Percentiles rank a stretch among this genome's conserved stretches.
These are phyloP conservation scores for Conus ventricosus DNA, from an alignment of 1,140 invertebrate species.

Conservation along the genomic window DNA sequence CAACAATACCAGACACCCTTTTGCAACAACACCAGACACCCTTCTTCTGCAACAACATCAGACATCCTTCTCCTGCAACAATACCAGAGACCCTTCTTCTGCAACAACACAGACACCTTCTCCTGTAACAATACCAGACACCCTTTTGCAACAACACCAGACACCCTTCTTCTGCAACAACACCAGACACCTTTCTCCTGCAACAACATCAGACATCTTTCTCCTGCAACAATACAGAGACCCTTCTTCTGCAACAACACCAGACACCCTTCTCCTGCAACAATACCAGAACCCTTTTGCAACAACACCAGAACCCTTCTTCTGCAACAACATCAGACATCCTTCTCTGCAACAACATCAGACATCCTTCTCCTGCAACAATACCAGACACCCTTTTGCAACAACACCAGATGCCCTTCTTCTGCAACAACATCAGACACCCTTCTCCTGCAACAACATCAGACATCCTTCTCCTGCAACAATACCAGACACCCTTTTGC, in stretches of 20 bases:
- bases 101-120: too few relatives aligned
- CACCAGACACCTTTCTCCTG: too few relatives aligned
- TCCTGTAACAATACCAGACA: too few relatives aligned
- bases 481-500: too few relatives aligned
- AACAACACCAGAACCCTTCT: not conserved
- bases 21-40: not conserved
- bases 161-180: not conserved
- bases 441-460: constrained; percentile 19
- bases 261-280: not conserved
- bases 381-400: not conserved
- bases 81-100: not conserved
- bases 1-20: not conserved
- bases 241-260: too few relatives aligned
- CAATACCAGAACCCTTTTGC: too few relatives aligned
- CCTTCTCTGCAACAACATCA: not conserved
- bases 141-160: too few relatives aligned
- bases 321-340: not conserved
- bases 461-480: too few relatives aligned
- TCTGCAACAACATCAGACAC: not conserved
- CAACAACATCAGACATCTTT: not conserved
- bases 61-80: not conserved
- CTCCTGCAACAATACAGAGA: constrained; percentile 10
- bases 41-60: not conserved
- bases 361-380: not conserved
- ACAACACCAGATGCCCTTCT: not conserved